These are phyloP conservation scores for Laspeyria flexula DNA, from an alignment of 2,888 invertebrate genomes.

Conservation along the genomic window DNA sequence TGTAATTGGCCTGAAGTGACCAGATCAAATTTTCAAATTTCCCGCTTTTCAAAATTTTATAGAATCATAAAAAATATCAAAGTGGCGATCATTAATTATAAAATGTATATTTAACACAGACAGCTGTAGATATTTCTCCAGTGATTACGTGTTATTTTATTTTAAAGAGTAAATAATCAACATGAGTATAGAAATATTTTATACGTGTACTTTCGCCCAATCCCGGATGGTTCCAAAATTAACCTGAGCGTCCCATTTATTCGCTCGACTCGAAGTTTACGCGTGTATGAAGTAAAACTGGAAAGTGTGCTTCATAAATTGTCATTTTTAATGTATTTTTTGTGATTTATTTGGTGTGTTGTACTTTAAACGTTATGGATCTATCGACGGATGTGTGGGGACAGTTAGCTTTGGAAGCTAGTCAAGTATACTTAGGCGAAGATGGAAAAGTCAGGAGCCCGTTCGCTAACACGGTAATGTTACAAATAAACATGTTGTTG, in stretches of 20 bases:
- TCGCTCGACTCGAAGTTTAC: constrained; percentile 65
- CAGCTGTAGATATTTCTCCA: constrained; percentile 17
- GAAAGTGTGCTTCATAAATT: constrained; percentile 42
- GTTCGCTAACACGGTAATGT: constrained; percentile 93
- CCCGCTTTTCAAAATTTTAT: constrained; percentile 21
- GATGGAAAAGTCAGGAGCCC: constrained; percentile 92
- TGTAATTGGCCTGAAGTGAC: no score
- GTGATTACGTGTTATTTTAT: constrained; percentile 9
- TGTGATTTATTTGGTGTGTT: constrained; percentile 45
- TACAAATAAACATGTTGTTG: constrained; percentile 26
- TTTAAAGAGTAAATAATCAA: constrained; percentile 46
- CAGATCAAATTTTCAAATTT: constrained; percentile 27
- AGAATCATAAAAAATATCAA: constrained; percentile 12
- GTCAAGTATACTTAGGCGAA: constrained; percentile 94
- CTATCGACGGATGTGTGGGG: constrained; percentile 94
- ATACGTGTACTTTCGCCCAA: constrained; percentile 49
- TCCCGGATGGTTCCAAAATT: constrained; percentile 83
- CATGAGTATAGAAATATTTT: constrained; percentile 61
- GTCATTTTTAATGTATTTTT: constrained; percentile 45
- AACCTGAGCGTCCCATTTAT: constrained; percentile 76
- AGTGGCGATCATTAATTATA: constrained; percentile 10
- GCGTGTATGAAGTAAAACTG: constrained; percentile 66
- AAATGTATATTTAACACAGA: constrained; percentile 10
- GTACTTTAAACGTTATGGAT: constrained; percentile 83
- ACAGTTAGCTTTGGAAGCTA: constrained; percentile 94